Conservation (phyloP, 2,888 invertebrate species). For the Anagyrus pseudococci region DNA sequence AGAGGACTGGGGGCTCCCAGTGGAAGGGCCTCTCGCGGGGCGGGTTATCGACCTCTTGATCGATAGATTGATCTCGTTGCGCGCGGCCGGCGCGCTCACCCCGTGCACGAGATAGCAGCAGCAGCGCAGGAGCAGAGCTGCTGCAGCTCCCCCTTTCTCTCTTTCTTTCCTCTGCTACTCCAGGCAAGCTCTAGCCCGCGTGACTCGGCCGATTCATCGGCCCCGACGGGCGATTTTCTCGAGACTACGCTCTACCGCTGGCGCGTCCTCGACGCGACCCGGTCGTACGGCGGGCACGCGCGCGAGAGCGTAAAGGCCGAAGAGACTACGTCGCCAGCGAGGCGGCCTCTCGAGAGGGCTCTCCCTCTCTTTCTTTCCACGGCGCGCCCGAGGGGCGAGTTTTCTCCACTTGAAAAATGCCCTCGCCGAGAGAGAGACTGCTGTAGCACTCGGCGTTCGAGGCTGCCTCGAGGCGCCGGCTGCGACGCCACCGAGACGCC, state of each 20-base stretch:
- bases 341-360: background rate
- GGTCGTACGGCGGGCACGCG: background rate
- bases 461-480: background rate
- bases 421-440: slow-evolving; percentile 21
- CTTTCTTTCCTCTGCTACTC: slow-evolving; percentile 9
- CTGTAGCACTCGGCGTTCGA: slow-evolving; percentile 3
- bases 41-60: slow-evolving; percentile 40
- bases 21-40: background rate
- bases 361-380: slow-evolving; percentile 12
- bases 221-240: slow-evolving; percentile 38
- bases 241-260: slow-evolving; percentile 12
- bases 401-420: slow-evolving; percentile 31
- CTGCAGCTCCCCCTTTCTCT: background rate
- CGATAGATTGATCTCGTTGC: slow-evolving; percentile 39
- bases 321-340: background rate
- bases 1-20: too few relatives aligned
- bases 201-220: slow-evolving; percentile 46
- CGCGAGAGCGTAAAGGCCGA: background rate
- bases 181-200: slow-evolving; percentile 32
- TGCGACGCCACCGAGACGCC: too few relatives aligned
- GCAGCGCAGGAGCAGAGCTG: background rate
- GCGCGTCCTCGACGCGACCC: background rate
- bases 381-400: slow-evolving; percentile 20
- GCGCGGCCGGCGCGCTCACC: slow-evolving; percentile 5
- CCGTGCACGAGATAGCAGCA: slow-evolving; percentile 18